Conservation (phyloP, 2,113 vertebrate species). For the Bufo gargarizans region DNA sequence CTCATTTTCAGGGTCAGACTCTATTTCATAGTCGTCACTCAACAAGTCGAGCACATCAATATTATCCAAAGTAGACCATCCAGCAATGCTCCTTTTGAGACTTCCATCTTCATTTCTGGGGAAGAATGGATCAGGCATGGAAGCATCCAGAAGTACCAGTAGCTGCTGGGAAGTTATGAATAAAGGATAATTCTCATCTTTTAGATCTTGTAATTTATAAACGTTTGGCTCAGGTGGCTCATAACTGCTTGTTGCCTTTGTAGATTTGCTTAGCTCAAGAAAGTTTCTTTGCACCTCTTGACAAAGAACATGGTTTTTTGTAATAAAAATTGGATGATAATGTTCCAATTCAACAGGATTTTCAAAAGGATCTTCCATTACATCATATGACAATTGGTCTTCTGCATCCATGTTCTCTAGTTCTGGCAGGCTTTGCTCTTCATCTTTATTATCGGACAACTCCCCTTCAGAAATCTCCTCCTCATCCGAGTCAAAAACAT, state of each 20-base stretch:
- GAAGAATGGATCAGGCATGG: slow-evolving; percentile 77
- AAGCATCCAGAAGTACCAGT: slow-evolving; percentile 77
- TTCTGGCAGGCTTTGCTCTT: slow-evolving; percentile 39
- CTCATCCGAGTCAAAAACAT: background rate
- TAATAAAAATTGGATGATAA: slow-evolving; percentile 79
- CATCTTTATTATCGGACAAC: slow-evolving; percentile 47
- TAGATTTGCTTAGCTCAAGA: slow-evolving; percentile 78
- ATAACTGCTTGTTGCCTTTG: slow-evolving; percentile 75
- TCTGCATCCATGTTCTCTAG: slow-evolving; percentile 45
- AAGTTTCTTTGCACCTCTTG: slow-evolving; percentile 81
- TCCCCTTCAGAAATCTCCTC: slow-evolving; percentile 62
- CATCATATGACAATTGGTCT: background rate
- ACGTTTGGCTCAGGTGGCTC: slow-evolving; percentile 71
- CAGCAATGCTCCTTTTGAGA: slow-evolving; percentile 72
- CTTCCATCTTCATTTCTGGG: slow-evolving; percentile 80
- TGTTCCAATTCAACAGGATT: slow-evolving; percentile 67
- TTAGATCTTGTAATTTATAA: slow-evolving; percentile 76
- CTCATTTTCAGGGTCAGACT: slow-evolving; percentile 63
- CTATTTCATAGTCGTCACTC: slow-evolving; percentile 69
- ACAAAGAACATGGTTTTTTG: slow-evolving; percentile 81
- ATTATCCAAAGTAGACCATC: slow-evolving; percentile 77
- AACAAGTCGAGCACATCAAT: slow-evolving; percentile 68
- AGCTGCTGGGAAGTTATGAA: slow-evolving; percentile 80
- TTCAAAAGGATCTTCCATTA: slow-evolving; percentile 9
- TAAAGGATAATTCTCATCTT: slow-evolving; percentile 78